phyloP scores from a whole-genome alignment of 1,140 invertebrate genomes.

The Nomia melanderi region DNA sequence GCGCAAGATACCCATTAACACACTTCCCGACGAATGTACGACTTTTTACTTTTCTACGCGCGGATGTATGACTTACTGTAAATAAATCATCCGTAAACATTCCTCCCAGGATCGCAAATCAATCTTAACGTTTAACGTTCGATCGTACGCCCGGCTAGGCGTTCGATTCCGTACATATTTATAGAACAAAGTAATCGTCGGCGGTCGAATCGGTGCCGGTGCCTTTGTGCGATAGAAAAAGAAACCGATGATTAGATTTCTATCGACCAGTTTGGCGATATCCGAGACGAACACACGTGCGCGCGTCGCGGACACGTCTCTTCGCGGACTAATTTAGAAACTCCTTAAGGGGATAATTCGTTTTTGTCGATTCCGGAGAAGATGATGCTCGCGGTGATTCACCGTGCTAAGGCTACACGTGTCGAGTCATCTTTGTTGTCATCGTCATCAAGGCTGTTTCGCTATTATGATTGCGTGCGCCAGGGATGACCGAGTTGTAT shows the following conservation, averaged over 20 bases:
- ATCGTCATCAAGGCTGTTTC: conserved; percentile 58
- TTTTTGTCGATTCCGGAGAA: conserved; percentile 51
- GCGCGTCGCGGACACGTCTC: neutral
- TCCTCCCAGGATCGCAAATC: too few relatives aligned
- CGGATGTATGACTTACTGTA: conserved; percentile 4
- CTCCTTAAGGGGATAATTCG: conserved; percentile 52
- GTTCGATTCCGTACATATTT: neutral
- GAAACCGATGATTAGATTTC: neutral
- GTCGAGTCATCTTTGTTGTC: conserved; percentile 70
- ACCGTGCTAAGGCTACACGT: conserved; percentile 48
- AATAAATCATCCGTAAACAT: conserved; percentile 17
- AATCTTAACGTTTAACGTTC: too few relatives aligned
- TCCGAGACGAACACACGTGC: conserved; percentile 20
- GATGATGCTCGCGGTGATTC: conserved; percentile 63
- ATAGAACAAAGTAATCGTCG: neutral
- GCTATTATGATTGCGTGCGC: neutral
- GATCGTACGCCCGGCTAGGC: neutral
- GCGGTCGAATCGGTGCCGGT: neutral
- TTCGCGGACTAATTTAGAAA: conserved; percentile 38
- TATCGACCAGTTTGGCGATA: conserved; percentile 2
- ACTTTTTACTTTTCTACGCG: conserved; percentile 1
- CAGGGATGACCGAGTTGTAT: neutral
- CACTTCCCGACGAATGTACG: neutral
- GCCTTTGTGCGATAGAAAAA: neutral
- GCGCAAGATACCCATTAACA: conserved; percentile 14